phyloP scores from a whole-genome alignment of 2,797 vertebrate species.

The Ctenopoma multispine region DNA sequence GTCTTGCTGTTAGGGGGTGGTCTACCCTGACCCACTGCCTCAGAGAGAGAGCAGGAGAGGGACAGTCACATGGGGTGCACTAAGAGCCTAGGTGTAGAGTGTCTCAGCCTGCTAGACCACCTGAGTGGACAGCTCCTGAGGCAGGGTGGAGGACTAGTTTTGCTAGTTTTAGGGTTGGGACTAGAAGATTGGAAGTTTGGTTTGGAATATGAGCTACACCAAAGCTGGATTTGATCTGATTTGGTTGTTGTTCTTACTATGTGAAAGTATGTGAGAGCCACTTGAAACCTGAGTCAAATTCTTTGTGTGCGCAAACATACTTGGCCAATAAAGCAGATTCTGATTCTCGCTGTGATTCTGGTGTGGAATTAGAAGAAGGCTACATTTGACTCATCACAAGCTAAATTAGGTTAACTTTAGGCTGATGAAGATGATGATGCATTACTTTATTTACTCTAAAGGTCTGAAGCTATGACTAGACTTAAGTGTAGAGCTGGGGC shows the following conservation, averaged over 20 bases:
- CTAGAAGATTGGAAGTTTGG: not conserved
- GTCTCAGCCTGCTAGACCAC: conserved; percentile 31
- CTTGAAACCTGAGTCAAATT: no score
- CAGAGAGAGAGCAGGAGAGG: conserved; percentile 19
- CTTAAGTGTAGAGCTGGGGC: not conserved
- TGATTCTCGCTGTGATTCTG: no score
- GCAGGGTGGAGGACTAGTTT: not conserved
- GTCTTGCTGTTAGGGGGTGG: conserved; percentile 65
- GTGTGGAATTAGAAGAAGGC: not conserved
- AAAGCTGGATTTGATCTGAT: not conserved
- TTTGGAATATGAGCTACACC: not conserved
- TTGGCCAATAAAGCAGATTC: no score
- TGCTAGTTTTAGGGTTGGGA: not conserved
- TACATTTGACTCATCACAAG: not conserved
- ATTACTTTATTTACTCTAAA: not conserved
- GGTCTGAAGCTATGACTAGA: not conserved
- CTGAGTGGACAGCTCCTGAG: conserved; percentile 29
- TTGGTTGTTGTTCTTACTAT: no score
- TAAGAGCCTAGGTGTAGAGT: conserved; percentile 35
- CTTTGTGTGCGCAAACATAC: no score
- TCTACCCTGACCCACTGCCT: conserved; percentile 45
- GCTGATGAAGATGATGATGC: no score
- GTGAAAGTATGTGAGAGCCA: no score
- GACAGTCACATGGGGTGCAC: conserved; percentile 53
- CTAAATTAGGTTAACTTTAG: no score